Percentiles rank a stretch among this genome's conserved stretches.
Conservation (phyloP, 2,797 vertebrate genomes). For the Sebastes aleutianus region DNA sequence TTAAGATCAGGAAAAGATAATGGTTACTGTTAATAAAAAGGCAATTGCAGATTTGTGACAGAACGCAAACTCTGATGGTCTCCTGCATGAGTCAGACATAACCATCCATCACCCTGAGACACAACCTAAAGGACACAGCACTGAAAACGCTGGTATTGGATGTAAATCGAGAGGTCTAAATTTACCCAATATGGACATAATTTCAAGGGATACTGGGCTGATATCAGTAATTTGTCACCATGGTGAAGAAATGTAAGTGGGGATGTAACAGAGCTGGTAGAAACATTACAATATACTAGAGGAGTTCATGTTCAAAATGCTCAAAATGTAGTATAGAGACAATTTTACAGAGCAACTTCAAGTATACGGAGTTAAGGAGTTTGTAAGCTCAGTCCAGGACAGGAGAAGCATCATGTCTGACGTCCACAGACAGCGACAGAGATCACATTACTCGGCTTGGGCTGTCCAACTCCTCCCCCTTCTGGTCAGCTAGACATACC, state of each 20-base stretch:
- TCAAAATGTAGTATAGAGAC: background rate
- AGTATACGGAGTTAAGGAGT: background rate
- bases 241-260: background rate
- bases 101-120: background rate
- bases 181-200: background rate
- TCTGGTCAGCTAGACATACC: slow-evolving; percentile 50
- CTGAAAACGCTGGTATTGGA: background rate
- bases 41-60: background rate
- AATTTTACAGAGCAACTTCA: background rate
- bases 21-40: background rate
- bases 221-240: background rate
- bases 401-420: slow-evolving; percentile 67
- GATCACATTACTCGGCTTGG: slow-evolving; percentile 71
- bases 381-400: background rate
- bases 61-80: background rate
- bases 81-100: background rate
- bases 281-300: background rate
- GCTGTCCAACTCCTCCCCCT: slow-evolving; percentile 57
- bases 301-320: background rate
- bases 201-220: background rate
- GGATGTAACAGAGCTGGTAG: background rate
- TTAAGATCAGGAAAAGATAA: background rate
- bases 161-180: background rate
- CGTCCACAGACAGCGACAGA: slow-evolving; percentile 53
- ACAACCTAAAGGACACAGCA: background rate